Base-by-base conservation (phyloP, 2,888 invertebrate genomes). In the Periphyllus acericola region DNA sequence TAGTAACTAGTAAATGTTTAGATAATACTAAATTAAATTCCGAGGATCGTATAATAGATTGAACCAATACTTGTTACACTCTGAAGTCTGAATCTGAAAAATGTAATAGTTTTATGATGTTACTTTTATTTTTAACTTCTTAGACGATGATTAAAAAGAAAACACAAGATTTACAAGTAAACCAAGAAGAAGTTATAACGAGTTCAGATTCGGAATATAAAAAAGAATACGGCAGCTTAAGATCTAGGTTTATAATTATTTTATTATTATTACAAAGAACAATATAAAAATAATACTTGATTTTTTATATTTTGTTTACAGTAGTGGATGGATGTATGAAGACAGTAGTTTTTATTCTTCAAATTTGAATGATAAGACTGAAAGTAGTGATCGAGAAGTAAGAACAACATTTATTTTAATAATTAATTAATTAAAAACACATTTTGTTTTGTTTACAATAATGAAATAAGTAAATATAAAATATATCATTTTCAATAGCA, bases 141-240 rank as follows among this genome's bases (percentile, higher is more conserved):
- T 25, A 36, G 5, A 46, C 17, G 29, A 32, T 52, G 21, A 79
- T 21, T 55, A 40, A 40, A 72, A 72, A 72, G 55, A 86, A 29
- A 55, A 86, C 55, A 19, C 55, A 80, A 60, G 9, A 3, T 25
- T 60, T 60, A 9, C 80, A 81, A 32, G 86, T 72, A 80, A 79
- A 81, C 21, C 86, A 87, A 66, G 86, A 87, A 74, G 86, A 86
- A 72, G 25, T 74, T 36, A 55, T 87, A 8, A 87, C 80, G 3
- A 74, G 86, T 87, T 87, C 86, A 9, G 86, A 87, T 40, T 87
- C 86, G 0, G 86, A 87, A 25, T 87, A 66, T 84, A 84, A 40
- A 68, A 60, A 14, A 78, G 78, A 78, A 25, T 68, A 68, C 1
- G 68, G 78, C 0, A 84, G 84, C 46, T 84, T 78, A 25, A 76